These are phyloP conservation scores for Hypothenemus hampei DNA, from an alignment of 1,140 invertebrate genomes.

Conservation along the genomic window DNA sequence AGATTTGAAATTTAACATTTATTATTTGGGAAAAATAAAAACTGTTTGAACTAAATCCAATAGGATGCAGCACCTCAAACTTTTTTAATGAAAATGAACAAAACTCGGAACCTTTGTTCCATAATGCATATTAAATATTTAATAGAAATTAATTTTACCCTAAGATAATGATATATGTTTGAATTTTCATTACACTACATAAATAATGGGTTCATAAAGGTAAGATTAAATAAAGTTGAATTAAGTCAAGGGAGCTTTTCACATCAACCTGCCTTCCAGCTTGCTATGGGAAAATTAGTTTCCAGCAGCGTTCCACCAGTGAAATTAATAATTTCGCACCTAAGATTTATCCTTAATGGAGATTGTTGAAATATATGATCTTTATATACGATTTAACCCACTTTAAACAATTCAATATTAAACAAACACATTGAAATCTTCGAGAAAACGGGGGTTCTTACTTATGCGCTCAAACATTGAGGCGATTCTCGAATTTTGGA, in stretches of 20 bases:
- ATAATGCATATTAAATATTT: too few relatives aligned
- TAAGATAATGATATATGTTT: too few relatives aligned
- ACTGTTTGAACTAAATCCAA: too few relatives aligned
- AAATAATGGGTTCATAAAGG: slow-evolving; percentile 2
- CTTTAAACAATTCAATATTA: not conserved
- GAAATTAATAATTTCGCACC: not conserved
- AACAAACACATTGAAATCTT: not conserved
- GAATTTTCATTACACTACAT: slow-evolving; percentile 1
- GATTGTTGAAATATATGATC: not conserved
- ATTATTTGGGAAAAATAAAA: too few relatives aligned
- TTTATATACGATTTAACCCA: not conserved
- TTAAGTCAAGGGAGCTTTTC: slow-evolving; percentile 1
- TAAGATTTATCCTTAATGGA: not conserved
- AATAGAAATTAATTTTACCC: too few relatives aligned
- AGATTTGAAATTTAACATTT: too few relatives aligned
- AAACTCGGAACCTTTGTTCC: too few relatives aligned
- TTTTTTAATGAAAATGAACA: too few relatives aligned
- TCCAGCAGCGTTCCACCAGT: not conserved
- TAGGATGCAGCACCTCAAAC: too few relatives aligned
- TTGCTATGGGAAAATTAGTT: not conserved
- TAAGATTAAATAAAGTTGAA: slow-evolving; percentile 4
- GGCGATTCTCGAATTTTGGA: too few relatives aligned
- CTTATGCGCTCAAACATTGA: too few relatives aligned
- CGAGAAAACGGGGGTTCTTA: not conserved
- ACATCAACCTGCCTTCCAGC: not conserved